Conservation (phyloP, 1,140 invertebrate species). For the Zelostemma sp. region DNA sequence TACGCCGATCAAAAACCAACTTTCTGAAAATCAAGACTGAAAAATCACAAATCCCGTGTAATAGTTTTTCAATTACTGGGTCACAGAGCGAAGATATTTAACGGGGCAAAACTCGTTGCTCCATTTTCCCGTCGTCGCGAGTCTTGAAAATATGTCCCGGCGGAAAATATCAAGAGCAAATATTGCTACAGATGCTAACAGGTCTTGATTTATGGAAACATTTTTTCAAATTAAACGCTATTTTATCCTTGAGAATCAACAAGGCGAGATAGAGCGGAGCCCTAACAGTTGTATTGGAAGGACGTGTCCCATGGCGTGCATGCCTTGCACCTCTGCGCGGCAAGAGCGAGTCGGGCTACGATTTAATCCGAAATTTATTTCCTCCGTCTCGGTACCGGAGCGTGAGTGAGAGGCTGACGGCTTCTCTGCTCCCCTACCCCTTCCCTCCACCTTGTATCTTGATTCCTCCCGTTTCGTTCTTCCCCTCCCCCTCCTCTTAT, state of each 20-base stretch:
- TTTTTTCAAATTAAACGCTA: constrained; percentile 2
- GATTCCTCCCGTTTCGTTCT: constrained; percentile 25
- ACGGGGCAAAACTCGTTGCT: too few species aligned
- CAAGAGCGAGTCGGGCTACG: constrained; percentile 60
- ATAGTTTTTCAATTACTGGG: too few species aligned
- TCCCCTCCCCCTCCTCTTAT: constrained; percentile 31
- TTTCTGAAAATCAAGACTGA: too few species aligned
- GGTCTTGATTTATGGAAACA: neutral
- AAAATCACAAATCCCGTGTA: too few species aligned
- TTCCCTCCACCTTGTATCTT: constrained; percentile 15
- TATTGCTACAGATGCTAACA: neutral
- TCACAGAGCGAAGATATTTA: too few species aligned
- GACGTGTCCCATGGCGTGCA: constrained; percentile 42
- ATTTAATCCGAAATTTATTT: constrained; percentile 72
- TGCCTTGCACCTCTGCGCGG: constrained; percentile 38
- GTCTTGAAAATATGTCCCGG: too few species aligned
- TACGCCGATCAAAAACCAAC: too few species aligned
- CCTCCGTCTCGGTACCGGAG: constrained; percentile 66
- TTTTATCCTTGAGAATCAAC: constrained; percentile 29
- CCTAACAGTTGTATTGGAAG: constrained; percentile 29
- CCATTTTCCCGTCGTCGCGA: too few species aligned
- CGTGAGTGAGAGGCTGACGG: constrained; percentile 68
- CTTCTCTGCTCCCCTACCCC: constrained; percentile 48
- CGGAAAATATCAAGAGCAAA: neutral
- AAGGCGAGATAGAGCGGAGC: constrained; percentile 35